Conservation (phyloP, 2,888 invertebrate genomes). For the Drosophila yooni region DNA sequence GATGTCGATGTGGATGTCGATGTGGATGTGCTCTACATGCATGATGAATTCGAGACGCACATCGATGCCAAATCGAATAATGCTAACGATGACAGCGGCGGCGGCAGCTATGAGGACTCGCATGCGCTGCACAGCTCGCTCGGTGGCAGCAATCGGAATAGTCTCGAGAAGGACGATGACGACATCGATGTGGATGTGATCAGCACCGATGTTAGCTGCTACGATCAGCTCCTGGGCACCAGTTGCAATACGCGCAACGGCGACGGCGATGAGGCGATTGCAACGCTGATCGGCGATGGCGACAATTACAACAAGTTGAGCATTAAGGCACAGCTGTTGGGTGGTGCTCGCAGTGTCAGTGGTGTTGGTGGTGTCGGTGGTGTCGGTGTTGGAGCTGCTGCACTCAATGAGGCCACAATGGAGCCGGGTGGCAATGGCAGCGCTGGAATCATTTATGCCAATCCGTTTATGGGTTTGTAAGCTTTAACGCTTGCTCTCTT, state of each 20-base stretch:
- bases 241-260: slow-evolving; percentile 83
- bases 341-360: background rate
- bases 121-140: slow-evolving; percentile 84
- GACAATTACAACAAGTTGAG: slow-evolving; percentile 63
- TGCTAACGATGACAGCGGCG: slow-evolving; percentile 84
- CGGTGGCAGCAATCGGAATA: slow-evolving; percentile 84
- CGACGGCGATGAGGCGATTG: slow-evolving; percentile 76
- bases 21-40: slow-evolving; percentile 60
- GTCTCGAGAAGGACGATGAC: slow-evolving; percentile 84
- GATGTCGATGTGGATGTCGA: slow-evolving; percentile 58
- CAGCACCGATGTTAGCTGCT: slow-evolving; percentile 85
- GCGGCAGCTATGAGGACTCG: slow-evolving; percentile 85
- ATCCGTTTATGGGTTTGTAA: slow-evolving; percentile 85
- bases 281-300: slow-evolving; percentile 79
- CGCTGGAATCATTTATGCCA: slow-evolving; percentile 85
- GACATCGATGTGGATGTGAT: slow-evolving; percentile 85
- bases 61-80: slow-evolving; percentile 83
- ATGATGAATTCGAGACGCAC: slow-evolving; percentile 84
- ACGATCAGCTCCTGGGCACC: slow-evolving; percentile 83
- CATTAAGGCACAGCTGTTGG: slow-evolving; percentile 32
- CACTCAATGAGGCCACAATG: slow-evolving; percentile 17
- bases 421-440: slow-evolving; percentile 60
- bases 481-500: slow-evolving; percentile 27
- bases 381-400: slow-evolving; percentile 1
- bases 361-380: slow-evolving; percentile 31